Evolutionary conservation across 2,797 vertebrate genomes (phyloP), one percentile per base, ranked within the genome.

Genomic region (Lacerta agilis): DNA sequence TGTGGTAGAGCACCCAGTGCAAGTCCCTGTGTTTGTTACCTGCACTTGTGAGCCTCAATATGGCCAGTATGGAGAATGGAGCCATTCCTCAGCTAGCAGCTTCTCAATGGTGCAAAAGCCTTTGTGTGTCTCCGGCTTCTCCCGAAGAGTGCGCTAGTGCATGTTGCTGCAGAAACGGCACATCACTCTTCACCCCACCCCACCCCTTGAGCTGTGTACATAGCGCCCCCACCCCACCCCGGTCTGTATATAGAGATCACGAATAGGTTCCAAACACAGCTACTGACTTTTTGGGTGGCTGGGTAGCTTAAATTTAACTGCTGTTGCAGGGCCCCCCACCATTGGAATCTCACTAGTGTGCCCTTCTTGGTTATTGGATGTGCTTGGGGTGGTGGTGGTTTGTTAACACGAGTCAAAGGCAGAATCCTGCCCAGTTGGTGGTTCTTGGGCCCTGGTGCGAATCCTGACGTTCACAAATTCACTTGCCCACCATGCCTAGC

Each of bases 401-500:
- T 33, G n/a, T 76, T 75, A 23, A 11, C 33, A 58, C 23, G 13
- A 29, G 23, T 8, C 84, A n/a, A 61, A 55, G 13, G 75, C 25
- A 15, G 67, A 36, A 11, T 72, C 61, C 85, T 0, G n/a, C 86
- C 84, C 83, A 38, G 9, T 41, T 58, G 71, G 82, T 90, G 90
- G 49, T 92, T 93, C 90, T 91, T 83, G 20, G 0, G 1, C 90
- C 91, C 92, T 72, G 4, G 9, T 0, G 84, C 82, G 67, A 49
- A 92, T 89, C 84, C 90, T 89, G 90, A 88, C 90, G 89, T 90
- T 72, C 91, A 92, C 94, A 94, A 55, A 93, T 80, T 91, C 90
- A 3, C 15, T 55, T 81, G 91, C 88, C 79, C 91, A 92, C 86
- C 89, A 1, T 90, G 92, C 94, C 93, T 80, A 87, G 91, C 73